Evolutionary conservation across 2,113 vertebrate species (phyloP).

Genomic region (Alaudala cheleensis): DNA sequence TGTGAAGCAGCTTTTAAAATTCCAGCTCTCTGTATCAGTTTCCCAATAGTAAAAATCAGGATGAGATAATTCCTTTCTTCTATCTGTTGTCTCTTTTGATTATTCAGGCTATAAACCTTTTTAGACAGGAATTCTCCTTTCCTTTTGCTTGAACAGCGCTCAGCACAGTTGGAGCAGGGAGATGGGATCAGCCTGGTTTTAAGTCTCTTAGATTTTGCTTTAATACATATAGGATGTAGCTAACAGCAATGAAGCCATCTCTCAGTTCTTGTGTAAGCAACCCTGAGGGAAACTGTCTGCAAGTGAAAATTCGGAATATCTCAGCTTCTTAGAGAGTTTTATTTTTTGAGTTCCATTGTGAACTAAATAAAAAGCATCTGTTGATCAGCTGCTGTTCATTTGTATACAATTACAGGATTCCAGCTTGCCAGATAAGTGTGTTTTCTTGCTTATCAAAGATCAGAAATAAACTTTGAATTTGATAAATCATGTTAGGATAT

Average conservation of each 20-base stretch:
- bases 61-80: constrained; percentile 34
- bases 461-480: background rate
- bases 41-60: constrained; percentile 38
- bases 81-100: constrained; percentile 31
- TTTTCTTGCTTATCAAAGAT: background rate
- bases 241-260: background rate
- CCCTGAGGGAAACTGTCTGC: background rate
- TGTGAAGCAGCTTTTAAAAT: constrained; percentile 37
- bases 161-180: constrained; percentile 12
- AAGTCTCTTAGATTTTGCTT: constrained; percentile 1
- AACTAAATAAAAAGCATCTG: background rate
- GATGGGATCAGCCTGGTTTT: background rate
- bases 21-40: constrained; percentile 7
- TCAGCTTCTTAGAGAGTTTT: background rate
- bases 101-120: constrained; percentile 38
- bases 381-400: background rate
- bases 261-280: constrained; percentile 17
- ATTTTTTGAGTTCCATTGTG: background rate
- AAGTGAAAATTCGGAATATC: background rate
- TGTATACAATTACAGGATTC: background rate
- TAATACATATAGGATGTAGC: background rate
- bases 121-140: background rate
- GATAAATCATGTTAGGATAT: background rate
- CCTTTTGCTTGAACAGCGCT: constrained; percentile 19
- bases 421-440: background rate